A percentile compares a stretch with the other conserved stretches of the same genome.
Conservation (phyloP, 2,888 invertebrate species). For the Pristionchus arcanus region DNA sequence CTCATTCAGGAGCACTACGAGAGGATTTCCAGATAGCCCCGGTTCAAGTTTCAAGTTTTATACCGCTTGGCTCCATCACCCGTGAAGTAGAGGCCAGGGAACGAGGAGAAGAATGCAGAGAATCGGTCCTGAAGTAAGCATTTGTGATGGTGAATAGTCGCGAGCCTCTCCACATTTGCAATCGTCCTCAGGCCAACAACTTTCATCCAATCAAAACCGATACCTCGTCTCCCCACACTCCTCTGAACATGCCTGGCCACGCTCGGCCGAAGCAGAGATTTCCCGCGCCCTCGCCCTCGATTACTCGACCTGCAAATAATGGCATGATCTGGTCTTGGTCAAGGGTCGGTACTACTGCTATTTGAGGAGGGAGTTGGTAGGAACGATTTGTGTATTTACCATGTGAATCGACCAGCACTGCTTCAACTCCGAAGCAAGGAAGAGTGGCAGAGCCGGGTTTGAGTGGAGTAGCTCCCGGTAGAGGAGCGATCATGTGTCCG, state of each 20-base stretch:
- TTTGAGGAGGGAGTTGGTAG: no score
- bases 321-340: neutral
- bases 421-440: slow-evolving; percentile 97
- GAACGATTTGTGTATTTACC: slow-evolving; percentile 81
- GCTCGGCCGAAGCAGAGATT: slow-evolving; percentile 88
- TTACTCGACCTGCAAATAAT: slow-evolving; percentile 59
- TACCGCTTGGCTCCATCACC: slow-evolving; percentile 86
- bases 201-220: no score
- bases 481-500: slow-evolving; percentile 94
- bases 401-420: slow-evolving; percentile 90
- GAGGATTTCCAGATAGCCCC: no score
- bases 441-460: slow-evolving; percentile 98
- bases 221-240: slow-evolving; percentile 92
- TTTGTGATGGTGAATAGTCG: neutral
- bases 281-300: slow-evolving; percentile 71
- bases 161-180: neutral
- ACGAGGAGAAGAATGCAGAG: slow-evolving; percentile 95
- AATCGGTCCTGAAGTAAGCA: slow-evolving; percentile 81
- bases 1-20: no score
- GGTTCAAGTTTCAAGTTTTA: neutral
- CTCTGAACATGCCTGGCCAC: slow-evolving; percentile 99
- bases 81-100: slow-evolving; percentile 96
- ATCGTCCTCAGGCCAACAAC: slow-evolving; percentile 34
- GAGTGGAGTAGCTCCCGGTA: slow-evolving; percentile 96
- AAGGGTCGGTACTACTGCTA: neutral